Evolutionary conservation across 2,113 vertebrate species (phyloP).

Genomic region (Neofelis nebulosa): DNA sequence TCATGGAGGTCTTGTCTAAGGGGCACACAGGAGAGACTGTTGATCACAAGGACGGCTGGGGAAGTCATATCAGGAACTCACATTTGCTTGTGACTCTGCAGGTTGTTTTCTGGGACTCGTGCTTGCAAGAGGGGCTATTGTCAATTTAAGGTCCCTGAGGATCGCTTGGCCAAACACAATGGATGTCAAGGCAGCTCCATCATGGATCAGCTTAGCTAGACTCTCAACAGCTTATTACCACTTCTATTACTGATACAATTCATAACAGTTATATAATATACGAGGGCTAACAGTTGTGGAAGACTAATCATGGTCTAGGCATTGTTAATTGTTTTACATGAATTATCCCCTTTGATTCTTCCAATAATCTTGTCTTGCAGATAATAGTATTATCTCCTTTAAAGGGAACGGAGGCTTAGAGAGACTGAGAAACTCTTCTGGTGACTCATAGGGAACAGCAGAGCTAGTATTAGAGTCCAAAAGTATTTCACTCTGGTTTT

Average conservation of each 20-base stretch:
- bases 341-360: constrained; percentile 20
- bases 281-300: background rate
- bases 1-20: background rate
- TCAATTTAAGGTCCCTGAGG: background rate
- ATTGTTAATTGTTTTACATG: background rate
- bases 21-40: background rate
- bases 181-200: background rate
- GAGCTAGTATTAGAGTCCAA: constrained; percentile 17
- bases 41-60: background rate
- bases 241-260: background rate
- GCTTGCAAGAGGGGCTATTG: background rate
- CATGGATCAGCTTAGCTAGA: background rate
- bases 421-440: background rate
- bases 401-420: background rate
- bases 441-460: background rate
- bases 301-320: background rate
- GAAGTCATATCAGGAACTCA: background rate
- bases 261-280: background rate
- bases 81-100: background rate
- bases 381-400: background rate
- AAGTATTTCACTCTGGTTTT: background rate
- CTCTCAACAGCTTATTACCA: background rate
- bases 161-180: background rate
- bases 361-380: background rate
- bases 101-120: background rate